A percentile compares a stretch with the other conserved stretches of the same genome.
Conservation (phyloP, 2,888 invertebrate genomes). For the Drosophila kokeensis region DNA sequence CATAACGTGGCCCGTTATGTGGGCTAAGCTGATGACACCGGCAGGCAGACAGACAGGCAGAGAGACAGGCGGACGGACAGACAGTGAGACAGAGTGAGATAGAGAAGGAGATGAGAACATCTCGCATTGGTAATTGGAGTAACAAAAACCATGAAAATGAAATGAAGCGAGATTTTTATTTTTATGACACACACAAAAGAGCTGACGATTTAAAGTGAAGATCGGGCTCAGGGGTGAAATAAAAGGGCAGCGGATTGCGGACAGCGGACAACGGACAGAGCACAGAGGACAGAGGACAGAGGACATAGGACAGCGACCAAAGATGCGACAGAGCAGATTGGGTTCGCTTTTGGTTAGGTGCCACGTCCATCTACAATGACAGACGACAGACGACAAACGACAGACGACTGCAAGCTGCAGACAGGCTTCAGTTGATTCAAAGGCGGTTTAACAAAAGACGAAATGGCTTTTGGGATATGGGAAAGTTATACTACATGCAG, state of each 20-base stretch:
- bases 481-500: slow-evolving; percentile 3
- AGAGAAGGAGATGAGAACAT: slow-evolving; percentile 12
- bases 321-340: slow-evolving; percentile 38
- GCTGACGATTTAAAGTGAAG: slow-evolving; percentile 58
- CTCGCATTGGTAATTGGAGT: slow-evolving; percentile 63
- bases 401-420: not conserved
- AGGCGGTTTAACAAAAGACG: slow-evolving; percentile 22
- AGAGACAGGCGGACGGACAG: not conserved
- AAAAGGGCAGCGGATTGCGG: slow-evolving; percentile 4
- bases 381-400: slow-evolving; percentile 1
- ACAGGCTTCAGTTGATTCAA: slow-evolving; percentile 17
- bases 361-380: slow-evolving; percentile 1
- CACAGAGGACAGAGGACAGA: not conserved
- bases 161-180: slow-evolving; percentile 66
- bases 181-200: slow-evolving; percentile 54
- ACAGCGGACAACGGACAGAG: not conserved
- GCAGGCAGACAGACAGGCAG: not conserved
- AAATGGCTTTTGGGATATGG: slow-evolving; percentile 9
- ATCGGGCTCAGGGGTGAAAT: slow-evolving; percentile 42
- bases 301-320: not conserved
- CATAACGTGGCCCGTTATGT: slow-evolving; percentile 62
- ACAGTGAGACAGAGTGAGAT: not conserved
- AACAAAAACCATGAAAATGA: slow-evolving; percentile 62
- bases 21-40: slow-evolving; percentile 58
- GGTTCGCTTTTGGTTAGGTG: slow-evolving; percentile 15